These are phyloP conservation scores for Drosophila subpulchrella DNA, from an alignment of 1,140 invertebrate species.

Conservation along the genomic window DNA sequence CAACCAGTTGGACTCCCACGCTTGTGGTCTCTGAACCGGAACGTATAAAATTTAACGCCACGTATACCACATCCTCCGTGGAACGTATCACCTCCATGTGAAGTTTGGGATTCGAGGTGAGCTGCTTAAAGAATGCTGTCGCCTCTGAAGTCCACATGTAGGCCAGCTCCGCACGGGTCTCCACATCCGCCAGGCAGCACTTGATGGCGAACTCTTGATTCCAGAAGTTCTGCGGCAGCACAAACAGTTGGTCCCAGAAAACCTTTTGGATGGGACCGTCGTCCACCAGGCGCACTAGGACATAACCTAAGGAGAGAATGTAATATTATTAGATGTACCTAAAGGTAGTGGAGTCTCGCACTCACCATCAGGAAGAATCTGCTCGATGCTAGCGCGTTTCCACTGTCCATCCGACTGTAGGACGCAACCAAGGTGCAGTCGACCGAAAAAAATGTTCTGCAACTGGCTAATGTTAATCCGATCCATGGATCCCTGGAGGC, in stretches of 20 bases:
- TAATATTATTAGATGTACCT: too few species aligned
- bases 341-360: neutral
- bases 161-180: constrained; percentile 52
- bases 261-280: constrained; percentile 38
- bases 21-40: constrained; percentile 33
- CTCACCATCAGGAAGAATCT: constrained; percentile 53
- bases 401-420: constrained; percentile 43
- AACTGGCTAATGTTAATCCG: constrained; percentile 1
- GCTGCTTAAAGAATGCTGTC: constrained; percentile 48
- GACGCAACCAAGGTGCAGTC: constrained; percentile 47
- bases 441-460: constrained; percentile 59
- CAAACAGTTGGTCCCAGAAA: constrained; percentile 59
- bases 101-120: constrained; percentile 64
- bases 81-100: constrained; percentile 40
- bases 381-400: constrained; percentile 62
- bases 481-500: constrained; percentile 35
- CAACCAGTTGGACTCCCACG: constrained; percentile 58
- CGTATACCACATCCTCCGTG: constrained; percentile 20
- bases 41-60: constrained; percentile 50
- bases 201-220: constrained; percentile 39
- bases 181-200: constrained; percentile 69
- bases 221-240: constrained; percentile 47
- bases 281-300: constrained; percentile 66
- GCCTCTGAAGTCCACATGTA: constrained; percentile 63
- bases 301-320: constrained; percentile 27